Conservation (phyloP, 2,888 invertebrate species). For the Dendrolimus houi region DNA sequence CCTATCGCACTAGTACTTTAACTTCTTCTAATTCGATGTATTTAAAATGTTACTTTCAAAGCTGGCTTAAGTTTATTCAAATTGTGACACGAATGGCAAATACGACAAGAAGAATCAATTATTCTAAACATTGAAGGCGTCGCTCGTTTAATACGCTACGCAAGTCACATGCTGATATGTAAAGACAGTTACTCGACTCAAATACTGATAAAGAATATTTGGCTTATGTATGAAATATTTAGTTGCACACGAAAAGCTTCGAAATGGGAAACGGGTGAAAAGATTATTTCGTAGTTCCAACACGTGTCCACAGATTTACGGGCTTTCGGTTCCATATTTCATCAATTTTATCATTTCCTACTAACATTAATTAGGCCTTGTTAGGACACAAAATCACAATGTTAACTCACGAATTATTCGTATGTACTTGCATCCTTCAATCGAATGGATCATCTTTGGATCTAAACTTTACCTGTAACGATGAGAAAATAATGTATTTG, state of each 20-base stretch:
- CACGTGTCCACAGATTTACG: neutral
- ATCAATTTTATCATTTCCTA: slow-evolving; percentile 7
- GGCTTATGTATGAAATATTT: slow-evolving; percentile 30
- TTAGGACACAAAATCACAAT: slow-evolving; percentile 74
- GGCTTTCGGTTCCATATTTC: neutral
- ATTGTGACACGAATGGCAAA: slow-evolving; percentile 53
- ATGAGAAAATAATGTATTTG: slow-evolving; percentile 4
- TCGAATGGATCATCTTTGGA: slow-evolving; percentile 55
- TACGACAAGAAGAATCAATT: slow-evolving; percentile 51
- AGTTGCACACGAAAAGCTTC: slow-evolving; percentile 47
- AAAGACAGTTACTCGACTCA: slow-evolving; percentile 59
- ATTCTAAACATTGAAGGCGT: slow-evolving; percentile 48
- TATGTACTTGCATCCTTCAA: slow-evolving; percentile 36
- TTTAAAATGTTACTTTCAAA: slow-evolving; percentile 51
- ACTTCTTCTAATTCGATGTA: slow-evolving; percentile 68
- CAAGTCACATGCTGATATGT: slow-evolving; percentile 75
- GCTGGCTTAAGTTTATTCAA: slow-evolving; percentile 41
- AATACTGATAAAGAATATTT: slow-evolving; percentile 64
- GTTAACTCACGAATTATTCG: slow-evolving; percentile 47
- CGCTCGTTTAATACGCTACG: slow-evolving; percentile 49
- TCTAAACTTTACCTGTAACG: slow-evolving; percentile 39
- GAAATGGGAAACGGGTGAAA: slow-evolving; percentile 37
- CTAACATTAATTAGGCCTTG: slow-evolving; percentile 74
- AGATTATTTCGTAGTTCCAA: neutral
- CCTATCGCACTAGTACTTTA: slow-evolving; percentile 43